Base-by-base conservation (phyloP, 2,797 vertebrate species). In the Valencia hispanica region DNA sequence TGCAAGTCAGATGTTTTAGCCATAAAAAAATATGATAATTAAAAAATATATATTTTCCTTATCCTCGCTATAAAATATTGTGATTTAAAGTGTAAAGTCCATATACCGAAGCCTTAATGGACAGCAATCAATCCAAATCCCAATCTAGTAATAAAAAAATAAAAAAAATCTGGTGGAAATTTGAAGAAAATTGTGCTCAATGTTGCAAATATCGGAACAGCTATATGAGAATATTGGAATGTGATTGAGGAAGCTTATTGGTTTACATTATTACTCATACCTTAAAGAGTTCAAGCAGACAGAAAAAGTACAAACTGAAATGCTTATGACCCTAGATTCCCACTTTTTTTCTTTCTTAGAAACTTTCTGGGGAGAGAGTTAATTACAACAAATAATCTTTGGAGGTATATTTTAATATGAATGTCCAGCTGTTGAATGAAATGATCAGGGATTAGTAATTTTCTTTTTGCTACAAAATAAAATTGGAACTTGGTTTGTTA, bases 401-500 rank as follows among this genome's bases (percentile, higher is more conserved):
- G 27, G 5, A 32, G 57, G 15, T 18, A 8, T 17, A 30, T 57
- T 59, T 59, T 59, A 32, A 17, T 12, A 59, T 17, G 30, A 59
- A 59, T 32, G 27, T 59, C 4, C 5, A 59, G 55, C 27, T 57
- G 14, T 57, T 57, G 4, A 30, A 30, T 57, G 17, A 30, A 30
- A 7, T 6, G 27, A 7, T 30, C 27, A 30, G 25, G n/a, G n/a
- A n/a, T n/a, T n/a, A n/a, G n/a, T n/a, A n/a, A n/a, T 55, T 55
- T 27, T 55, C 50, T 55, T 11, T 55, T 27, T 14, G n/a, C n/a
- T 14, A 11, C 53, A 11, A 27, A 12, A 10, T 55, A 15, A 55
- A 27, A 10, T 11, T 34, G 27, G 82, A 91, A 86, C 85, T 77
- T 88, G 79, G 80, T 89, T 90, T n/a, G 94, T 92, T 36, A 94